phyloP scores from a whole-genome alignment of 2,113 vertebrate species.

The Tringa solitaria region DNA sequence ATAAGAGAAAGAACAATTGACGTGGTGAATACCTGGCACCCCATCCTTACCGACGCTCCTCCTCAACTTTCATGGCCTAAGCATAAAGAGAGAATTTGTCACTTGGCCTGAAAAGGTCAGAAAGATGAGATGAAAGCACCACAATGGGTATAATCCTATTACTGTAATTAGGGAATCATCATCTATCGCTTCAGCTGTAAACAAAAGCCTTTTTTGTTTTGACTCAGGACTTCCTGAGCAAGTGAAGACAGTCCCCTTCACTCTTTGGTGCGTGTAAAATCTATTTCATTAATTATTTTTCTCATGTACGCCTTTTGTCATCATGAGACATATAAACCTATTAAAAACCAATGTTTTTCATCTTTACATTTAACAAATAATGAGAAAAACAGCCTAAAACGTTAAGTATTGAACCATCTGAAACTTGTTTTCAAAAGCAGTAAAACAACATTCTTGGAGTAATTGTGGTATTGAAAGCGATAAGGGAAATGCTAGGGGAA shows the following conservation, averaged over 20 bases:
- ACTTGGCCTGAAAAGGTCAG: constrained; percentile 52
- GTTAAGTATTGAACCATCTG: background rate
- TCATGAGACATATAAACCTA: background rate
- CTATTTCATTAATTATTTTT: background rate
- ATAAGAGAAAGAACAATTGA: background rate
- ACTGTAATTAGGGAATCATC: constrained; percentile 69
- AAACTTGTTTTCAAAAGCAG: background rate
- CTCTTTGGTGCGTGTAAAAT: background rate
- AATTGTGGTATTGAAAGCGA: background rate
- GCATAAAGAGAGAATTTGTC: constrained; percentile 49
- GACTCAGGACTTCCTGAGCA: background rate
- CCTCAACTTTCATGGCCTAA: constrained; percentile 64
- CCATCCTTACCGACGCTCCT: background rate
- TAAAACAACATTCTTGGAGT: background rate
- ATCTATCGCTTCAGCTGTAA: constrained; percentile 58
- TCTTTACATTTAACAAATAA: background rate
- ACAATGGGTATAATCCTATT: constrained; percentile 63
- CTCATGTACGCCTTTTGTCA: background rate
- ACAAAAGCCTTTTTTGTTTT: constrained; percentile 48
- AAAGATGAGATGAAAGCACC: constrained; percentile 68
- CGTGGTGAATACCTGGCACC: constrained; percentile 1
- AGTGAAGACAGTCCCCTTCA: background rate
- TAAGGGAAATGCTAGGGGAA: background rate
- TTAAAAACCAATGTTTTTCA: background rate
- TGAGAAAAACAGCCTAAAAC: background rate